Evolutionary conservation across 2,113 vertebrate genomes (phyloP), one percentile per base, ranked within the genome.

Genomic region (Podarcis muralis): DNA sequence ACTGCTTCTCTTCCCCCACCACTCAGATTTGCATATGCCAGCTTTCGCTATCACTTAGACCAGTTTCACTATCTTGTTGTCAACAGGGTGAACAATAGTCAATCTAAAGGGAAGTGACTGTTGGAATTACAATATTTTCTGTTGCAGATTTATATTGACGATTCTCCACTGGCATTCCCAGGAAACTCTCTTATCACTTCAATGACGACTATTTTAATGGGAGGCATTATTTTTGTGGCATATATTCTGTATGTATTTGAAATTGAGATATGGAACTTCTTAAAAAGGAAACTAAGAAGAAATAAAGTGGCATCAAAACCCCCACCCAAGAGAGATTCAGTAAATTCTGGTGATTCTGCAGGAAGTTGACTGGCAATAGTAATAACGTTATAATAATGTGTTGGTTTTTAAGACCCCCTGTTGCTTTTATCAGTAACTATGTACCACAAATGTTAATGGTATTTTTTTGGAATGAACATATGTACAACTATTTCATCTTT

Each of bases 61-160:
- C 59, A 62, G 18, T 62, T 62, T 62, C 59, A 62, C 16, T 62
- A 20, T 62, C 13, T 62, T 62, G 16, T 48, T 8, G 48, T 20
- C 59, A 62, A 62, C 59, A 62, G 59, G 18, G 18, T 62, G 48
- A 11, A 11, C 48, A 53, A 53, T 75, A 65, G 23, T 27, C 22
- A 37, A 2, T 85, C n/a, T 77, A 16, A 77, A 77, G 27, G 74
- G 27, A 13, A 85, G 2, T 27, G 18, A 35, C 57, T 77, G 35
- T 65, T 85, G 72, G 16, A 77, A 83, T 66, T 65, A 37, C 35
- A 40, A 81, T 85, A 13, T 85, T 85, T 94, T 91, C 27, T 90
- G 15, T 87, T 93, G 83, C 81, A 90, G 82, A 86, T 94, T 88
- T 93, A 91, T 84, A 30, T 93, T 86, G 79, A 85, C 40, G 77